These are phyloP conservation scores for Chionomys nivalis DNA, from an alignment of 2,113 vertebrate species.

Conservation along the genomic window DNA sequence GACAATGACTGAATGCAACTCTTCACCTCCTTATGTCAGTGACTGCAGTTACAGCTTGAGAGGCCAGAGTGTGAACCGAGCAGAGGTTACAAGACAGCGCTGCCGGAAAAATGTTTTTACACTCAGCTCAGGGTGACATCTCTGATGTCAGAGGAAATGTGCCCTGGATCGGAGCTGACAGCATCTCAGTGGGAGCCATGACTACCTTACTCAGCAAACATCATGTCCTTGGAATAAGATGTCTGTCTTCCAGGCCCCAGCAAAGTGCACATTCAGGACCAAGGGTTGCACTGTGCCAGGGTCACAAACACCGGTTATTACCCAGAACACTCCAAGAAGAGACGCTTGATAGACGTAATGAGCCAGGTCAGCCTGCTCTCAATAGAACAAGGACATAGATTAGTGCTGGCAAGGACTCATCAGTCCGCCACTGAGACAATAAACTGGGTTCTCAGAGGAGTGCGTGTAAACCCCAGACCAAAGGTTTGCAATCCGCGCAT, in stretches of 20 bases:
- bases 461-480: accelerated
- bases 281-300: not conserved
- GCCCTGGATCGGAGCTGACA: slow-evolving; percentile 32
- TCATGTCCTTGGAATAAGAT: slow-evolving; percentile 59
- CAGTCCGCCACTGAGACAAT: not conserved
- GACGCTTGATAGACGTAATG: slow-evolving; percentile 28
- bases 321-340: slow-evolving; percentile 11
- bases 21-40: not conserved
- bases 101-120: slow-evolving; percentile 27
- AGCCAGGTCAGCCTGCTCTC: not conserved
- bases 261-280: not conserved
- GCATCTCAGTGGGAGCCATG: slow-evolving; percentile 18
- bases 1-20: slow-evolving; percentile 13
- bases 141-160: slow-evolving; percentile 28
- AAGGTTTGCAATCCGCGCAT: not conserved
- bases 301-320: not conserved
- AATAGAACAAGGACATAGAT: not conserved
- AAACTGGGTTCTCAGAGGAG: not conserved
- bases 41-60: not conserved
- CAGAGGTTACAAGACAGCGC: slow-evolving; percentile 12
- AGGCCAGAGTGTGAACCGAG: not conserved
- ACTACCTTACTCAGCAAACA: slow-evolving; percentile 55
- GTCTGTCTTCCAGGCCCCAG: not conserved
- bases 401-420: not conserved
- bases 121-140: not conserved